A percentile compares a stretch with the other conserved stretches of the same genome.
phyloP scores from a whole-genome alignment of 2,888 invertebrate species.

The Schrankia costaestrigalis region DNA sequence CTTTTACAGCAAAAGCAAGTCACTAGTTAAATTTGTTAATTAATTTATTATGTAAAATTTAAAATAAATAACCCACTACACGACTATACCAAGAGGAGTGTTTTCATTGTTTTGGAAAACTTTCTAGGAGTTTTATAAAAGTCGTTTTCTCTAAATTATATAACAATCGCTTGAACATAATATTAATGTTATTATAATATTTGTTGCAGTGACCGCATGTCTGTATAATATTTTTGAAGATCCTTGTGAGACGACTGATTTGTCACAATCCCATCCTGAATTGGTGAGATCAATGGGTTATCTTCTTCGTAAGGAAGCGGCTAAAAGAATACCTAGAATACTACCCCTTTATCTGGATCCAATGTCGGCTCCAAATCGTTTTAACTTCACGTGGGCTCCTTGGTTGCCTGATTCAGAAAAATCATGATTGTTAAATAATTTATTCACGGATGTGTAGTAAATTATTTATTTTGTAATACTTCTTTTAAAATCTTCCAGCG shows the following conservation, averaged over 20 bases:
- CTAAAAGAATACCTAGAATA: conserved; percentile 44
- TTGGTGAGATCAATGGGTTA: conserved; percentile 38
- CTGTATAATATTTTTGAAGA: conserved; percentile 61
- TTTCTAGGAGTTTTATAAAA: too few relatives aligned
- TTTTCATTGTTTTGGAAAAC: too few relatives aligned
- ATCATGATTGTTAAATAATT: not conserved
- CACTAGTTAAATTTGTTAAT: too few relatives aligned
- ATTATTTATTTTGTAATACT: too few relatives aligned
- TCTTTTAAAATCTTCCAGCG: too few relatives aligned
- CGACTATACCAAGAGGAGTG: too few relatives aligned
- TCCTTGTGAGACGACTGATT: conserved; percentile 59
- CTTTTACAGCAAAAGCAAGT: too few relatives aligned
- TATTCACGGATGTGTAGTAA: too few relatives aligned
- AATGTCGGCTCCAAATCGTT: conserved; percentile 45
- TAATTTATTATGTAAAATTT: too few relatives aligned
- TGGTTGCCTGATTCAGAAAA: conserved; percentile 31
- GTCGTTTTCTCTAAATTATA: too few relatives aligned
- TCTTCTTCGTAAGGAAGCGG: conserved; percentile 41
- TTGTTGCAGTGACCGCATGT: conserved; percentile 46
- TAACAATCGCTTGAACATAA: too few relatives aligned
- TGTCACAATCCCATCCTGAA: conserved; percentile 43
- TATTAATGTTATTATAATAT: not conserved
- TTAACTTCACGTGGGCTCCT: conserved; percentile 59
- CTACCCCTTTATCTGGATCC: conserved; percentile 49
- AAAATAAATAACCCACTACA: too few relatives aligned